Evolutionary conservation across 2,888 invertebrate genomes (phyloP), one percentile per base, ranked within the genome.

Genomic region (Ptychoptera albimana): DNA sequence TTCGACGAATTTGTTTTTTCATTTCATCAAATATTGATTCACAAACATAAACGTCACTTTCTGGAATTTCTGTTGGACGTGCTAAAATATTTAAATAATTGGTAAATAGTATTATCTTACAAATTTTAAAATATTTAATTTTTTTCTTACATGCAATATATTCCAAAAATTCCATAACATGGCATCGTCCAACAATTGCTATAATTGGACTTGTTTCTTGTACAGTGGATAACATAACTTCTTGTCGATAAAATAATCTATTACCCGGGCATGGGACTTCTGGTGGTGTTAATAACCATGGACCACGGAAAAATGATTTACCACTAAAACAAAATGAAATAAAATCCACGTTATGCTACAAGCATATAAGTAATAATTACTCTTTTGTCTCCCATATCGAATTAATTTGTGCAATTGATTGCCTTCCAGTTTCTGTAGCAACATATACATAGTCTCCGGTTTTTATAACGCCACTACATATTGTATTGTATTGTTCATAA

Each of bases 391-490:
- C 86, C 94, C 94, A 97, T 59, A 97, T 85, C 47, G 82, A 81
- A 60, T 96, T 92, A 50, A 97, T 83, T 61, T 94, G 85, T 10
- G 91, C 86, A 49, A 97, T 83, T 55, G 89, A 78, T 60, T 93
- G 92, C 62, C 85, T 80, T 40, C 88, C 88, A 12, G 84, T 84
- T 55, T 88, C 86, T 1, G 86, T 87, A 47, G 88, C 88, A 11
- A 96, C 89, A 59, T 94, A 93, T 37, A 97, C 94, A 62, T 82
- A 92, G 66, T 98, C 96, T 1, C 97, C 91, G 1, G 82, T 82
- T 68, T 87, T 85, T 42, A 88, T 78, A 0, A 83, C 76, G 2
- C 88, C 87, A 39, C 81, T 79, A 54, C 82, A 83, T 16, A 82
- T 77, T 0, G 85, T 83, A 58, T 86, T 87, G 63, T 85, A 87